Conservation (phyloP, 2,797 vertebrate genomes). For the Molossus alvarezi region DNA sequence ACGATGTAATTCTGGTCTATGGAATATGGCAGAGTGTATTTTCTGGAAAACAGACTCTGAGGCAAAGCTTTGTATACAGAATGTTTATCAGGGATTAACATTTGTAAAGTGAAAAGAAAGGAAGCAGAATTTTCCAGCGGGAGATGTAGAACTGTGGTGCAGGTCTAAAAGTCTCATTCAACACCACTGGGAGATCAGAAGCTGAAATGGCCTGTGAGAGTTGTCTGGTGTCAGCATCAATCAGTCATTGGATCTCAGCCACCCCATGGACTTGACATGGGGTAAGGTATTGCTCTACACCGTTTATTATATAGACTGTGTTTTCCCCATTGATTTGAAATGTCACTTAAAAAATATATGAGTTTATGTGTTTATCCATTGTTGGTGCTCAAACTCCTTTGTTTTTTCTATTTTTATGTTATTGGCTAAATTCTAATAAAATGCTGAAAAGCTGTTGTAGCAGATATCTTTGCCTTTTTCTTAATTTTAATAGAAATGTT, state of each 20-base stretch:
- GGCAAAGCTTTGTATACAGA: neutral
- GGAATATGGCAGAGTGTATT: neutral
- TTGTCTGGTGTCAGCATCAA: neutral
- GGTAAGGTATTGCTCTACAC: neutral
- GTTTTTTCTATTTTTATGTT: neutral
- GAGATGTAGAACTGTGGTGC: fast-evolving
- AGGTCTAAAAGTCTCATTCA: neutral
- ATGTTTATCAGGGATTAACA: neutral
- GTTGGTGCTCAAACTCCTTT: neutral
- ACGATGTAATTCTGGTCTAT: neutral
- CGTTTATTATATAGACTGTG: neutral
- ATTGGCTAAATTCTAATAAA: neutral
- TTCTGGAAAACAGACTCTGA: neutral
- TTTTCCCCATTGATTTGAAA: neutral
- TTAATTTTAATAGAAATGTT: neutral
- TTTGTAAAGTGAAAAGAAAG: neutral
- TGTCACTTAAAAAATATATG: neutral
- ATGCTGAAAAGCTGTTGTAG: neutral
- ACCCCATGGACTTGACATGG: neutral
- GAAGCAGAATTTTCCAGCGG: neutral
- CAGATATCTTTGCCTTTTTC: neutral
- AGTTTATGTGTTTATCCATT: neutral
- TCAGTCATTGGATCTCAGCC: neutral
- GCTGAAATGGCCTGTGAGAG: neutral
- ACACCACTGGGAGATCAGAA: neutral